Conservation (phyloP, 2,888 invertebrate species). For the Leptinotarsa rubiginosa region DNA sequence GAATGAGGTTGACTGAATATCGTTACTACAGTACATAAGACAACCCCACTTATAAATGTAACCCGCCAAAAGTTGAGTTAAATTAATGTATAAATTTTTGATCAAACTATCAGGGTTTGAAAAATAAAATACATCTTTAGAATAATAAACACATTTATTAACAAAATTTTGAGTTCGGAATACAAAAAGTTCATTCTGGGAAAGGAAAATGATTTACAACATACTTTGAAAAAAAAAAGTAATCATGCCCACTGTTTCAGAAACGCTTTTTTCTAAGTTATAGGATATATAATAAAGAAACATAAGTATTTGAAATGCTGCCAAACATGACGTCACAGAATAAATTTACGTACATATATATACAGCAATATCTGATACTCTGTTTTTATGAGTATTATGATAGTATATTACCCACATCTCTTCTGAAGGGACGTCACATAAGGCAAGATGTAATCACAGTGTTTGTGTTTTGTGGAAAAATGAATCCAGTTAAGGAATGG, state of each 20-base stretch:
- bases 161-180: slow-evolving; percentile 1
- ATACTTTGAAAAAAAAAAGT: background rate
- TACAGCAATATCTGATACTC: background rate
- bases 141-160: slow-evolving; percentile 16
- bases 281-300: background rate
- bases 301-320: background rate
- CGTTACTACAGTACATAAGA: too few species aligned
- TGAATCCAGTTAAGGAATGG: background rate
- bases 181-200: background rate
- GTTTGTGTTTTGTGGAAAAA: background rate
- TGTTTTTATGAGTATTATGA: background rate
- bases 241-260: background rate
- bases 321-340: background rate
- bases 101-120: too few species aligned
- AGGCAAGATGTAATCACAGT: background rate
- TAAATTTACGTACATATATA: background rate
- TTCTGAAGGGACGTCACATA: background rate
- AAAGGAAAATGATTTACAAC: background rate
- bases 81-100: too few species aligned
- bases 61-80: too few species aligned
- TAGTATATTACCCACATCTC: too few species aligned
- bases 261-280: background rate
- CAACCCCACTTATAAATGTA: too few species aligned
- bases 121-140: background rate
- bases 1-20: too few species aligned